Evolutionary conservation across 2,113 vertebrate species (phyloP).

Genomic region (Polypterus bichir): DNA sequence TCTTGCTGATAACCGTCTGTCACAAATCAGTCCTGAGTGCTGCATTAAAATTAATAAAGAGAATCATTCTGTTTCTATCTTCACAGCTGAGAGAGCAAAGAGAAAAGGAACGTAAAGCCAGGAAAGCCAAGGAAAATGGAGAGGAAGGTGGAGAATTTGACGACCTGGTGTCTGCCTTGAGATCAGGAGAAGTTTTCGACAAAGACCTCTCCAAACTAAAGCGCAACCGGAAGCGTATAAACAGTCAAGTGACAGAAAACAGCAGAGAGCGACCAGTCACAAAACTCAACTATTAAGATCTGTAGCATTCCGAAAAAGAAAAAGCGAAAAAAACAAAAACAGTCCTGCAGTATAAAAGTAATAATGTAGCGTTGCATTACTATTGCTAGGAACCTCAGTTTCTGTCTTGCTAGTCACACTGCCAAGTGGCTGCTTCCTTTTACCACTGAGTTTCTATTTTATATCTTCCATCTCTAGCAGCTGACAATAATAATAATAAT

Average conservation of each 20-base stretch:
- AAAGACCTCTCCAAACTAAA: conserved; percentile 97
- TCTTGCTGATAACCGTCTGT: no score
- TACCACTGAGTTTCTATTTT: not conserved
- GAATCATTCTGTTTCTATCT: not conserved
- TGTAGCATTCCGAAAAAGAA: not conserved
- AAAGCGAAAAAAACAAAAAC: not conserved
- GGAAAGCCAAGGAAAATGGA: conserved; percentile 82
- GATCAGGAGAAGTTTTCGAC: conserved; percentile 94
- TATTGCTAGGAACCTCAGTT: not conserved
- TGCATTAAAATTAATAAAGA: not conserved
- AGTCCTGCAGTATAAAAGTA: not conserved
- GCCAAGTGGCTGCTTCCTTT: conserved; percentile 34
- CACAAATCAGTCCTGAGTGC: not conserved
- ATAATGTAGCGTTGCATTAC: not conserved
- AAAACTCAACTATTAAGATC: conserved; percentile 82
- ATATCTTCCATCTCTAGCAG: not conserved
- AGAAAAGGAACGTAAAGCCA: conserved; percentile 77
- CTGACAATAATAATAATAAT: not conserved
- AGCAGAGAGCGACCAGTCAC: conserved; percentile 82
- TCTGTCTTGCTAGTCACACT: conserved; percentile 22
- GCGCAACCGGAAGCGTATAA: conserved; percentile 85
- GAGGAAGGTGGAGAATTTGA: conserved; percentile 94
- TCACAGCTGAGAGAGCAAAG: conserved; percentile 88
- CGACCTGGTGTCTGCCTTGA: conserved; percentile 86
- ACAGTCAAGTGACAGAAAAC: conserved; percentile 70